Evolutionary conservation across 1,140 invertebrate genomes (phyloP).

Genomic region (Macrobrachium nipponense): DNA sequence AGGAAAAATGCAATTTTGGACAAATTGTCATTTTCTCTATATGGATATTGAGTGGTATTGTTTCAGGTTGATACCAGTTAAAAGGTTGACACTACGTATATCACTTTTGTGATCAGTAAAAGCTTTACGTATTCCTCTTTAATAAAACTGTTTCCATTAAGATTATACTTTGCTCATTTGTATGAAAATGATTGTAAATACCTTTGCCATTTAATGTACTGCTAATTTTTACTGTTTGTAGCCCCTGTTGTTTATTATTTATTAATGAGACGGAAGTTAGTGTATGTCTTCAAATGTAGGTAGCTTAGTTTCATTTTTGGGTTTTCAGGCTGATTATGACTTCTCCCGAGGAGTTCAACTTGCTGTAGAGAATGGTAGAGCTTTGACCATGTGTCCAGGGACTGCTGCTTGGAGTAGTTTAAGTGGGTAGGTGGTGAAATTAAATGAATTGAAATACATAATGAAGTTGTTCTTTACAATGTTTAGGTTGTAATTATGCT

Average conservation of each 20-base stretch:
- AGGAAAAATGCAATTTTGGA: neutral
- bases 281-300: neutral
- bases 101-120: too few species aligned
- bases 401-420: constrained; percentile 77
- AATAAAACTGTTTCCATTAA: too few species aligned
- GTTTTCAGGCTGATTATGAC: constrained; percentile 76
- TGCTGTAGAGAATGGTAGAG: constrained; percentile 72
- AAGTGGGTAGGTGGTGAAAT: constrained; percentile 52
- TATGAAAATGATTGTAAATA: too few species aligned
- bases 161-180: too few species aligned
- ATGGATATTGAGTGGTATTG: too few species aligned
- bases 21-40: too few species aligned
- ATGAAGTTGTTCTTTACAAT: neutral
- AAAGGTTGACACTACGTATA: too few species aligned
- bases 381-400: constrained; percentile 75
- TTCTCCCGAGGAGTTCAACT: constrained; percentile 74
- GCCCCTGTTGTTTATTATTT: too few species aligned
- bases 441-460: neutral
- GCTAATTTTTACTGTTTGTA: too few species aligned
- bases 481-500: neutral
- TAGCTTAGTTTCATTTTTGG: neutral
- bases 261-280: neutral
- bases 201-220: too few species aligned
- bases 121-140: too few species aligned
- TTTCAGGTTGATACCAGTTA: too few species aligned